Evolutionary conservation across 2,113 vertebrate genomes (phyloP).

Genomic region (Stictonetta naevosa): DNA sequence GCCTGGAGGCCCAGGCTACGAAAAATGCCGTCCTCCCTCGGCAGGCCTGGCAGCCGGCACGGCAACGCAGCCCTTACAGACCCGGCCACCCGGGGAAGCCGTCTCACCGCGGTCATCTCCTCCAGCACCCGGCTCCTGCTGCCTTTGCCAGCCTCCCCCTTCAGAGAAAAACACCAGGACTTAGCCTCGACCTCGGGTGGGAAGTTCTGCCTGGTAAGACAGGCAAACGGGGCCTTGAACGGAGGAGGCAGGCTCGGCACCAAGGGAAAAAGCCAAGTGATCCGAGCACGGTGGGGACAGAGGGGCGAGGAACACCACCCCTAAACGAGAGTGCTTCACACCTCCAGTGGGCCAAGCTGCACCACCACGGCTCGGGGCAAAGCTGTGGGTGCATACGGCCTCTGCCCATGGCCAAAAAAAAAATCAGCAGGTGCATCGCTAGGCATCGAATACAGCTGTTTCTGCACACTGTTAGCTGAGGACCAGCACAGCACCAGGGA

Average conservation of each 20-base stretch:
- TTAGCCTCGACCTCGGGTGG: too few species aligned
- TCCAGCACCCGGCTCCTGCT: background rate
- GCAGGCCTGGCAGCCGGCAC: background rate
- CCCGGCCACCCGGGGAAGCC: too few species aligned
- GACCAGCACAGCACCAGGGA: background rate
- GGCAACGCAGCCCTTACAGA: background rate
- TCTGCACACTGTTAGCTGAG: fast-evolving
- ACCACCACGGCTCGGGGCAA: background rate
- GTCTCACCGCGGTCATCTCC: too few species aligned
- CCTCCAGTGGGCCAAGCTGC: background rate
- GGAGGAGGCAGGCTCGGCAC: background rate
- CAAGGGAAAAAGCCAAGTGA: background rate
- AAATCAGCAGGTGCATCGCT: too few species aligned
- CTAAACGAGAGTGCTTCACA: background rate
- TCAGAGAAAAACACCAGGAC: too few species aligned
- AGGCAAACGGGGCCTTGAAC: background rate
- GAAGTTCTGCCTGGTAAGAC: background rate
- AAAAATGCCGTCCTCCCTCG: background rate
- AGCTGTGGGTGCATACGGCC: too few species aligned
- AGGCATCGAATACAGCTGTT: fast-evolving
- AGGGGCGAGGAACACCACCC: background rate
- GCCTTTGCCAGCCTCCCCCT: background rate
- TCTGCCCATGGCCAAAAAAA: too few species aligned
- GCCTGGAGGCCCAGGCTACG: background rate
- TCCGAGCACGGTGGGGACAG: background rate